Evolutionary conservation across 2,113 vertebrate genomes (phyloP), one percentile per base, ranked within the genome.

Genomic region (Pseudorectes ferrugineus): DNA sequence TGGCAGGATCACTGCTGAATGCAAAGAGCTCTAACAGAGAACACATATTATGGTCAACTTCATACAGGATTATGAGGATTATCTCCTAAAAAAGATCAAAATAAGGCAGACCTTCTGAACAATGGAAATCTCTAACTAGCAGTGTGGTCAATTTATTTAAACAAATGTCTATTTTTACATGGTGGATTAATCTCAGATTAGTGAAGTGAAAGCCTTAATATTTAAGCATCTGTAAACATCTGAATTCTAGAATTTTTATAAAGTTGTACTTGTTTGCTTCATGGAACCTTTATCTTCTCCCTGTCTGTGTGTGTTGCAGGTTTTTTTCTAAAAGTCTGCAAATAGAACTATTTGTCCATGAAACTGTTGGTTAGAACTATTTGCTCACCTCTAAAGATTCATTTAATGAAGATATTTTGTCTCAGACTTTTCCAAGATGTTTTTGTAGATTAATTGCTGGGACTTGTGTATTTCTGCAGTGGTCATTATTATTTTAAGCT

Each of bases 81-180:
- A 85, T 74, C 36, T 89, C 88, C 67, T 89, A 58, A 86, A 96
- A 92, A 63, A 73, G 43, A 89, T 77, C 52, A 93, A 93, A 97
- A 94, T 84, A 82, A 87, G 65, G 49, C 59, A 78, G 62, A 80
- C 46, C 31, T 74, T 61, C 46, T 52, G 62, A 81, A 80, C 58
- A 95, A n/a, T 86, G 61, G 48, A 85, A 96, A 85, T 78, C 4
- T 94, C 72, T 81, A 73, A 83, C 51, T 83, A 88, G 48, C 65
- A 78, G 42, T 38, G 73, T 82, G 45, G 48, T 72, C 40, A 78
- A 68, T 95, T 91, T 71, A 61, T 59, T 81, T 91, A 49, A 95
- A 89, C 54, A 91, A 92, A 76, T 35, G 38, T 38, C 73, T 66
- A 4, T 95, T 87, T 92, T 85, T 89, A 55, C 9, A 4, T 13